These are phyloP conservation scores for Microchirus variegatus DNA, from an alignment of 2,797 vertebrate species.

Conservation along the genomic window DNA sequence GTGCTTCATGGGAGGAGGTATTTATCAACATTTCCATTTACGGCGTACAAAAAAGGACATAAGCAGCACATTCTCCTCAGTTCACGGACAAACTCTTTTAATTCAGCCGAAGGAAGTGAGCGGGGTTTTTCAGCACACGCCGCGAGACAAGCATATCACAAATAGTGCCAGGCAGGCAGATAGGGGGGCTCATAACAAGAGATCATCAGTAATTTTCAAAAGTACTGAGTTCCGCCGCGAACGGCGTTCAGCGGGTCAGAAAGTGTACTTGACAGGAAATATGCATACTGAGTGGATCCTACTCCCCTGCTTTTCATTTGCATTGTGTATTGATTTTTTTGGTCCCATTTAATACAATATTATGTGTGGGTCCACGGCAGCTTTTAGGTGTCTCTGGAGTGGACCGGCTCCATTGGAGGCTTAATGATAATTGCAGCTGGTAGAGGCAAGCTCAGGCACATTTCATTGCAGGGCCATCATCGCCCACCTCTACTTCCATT, in stretches of 20 bases:
- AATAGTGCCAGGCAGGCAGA: conserved; percentile 73
- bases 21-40: conserved; percentile 83
- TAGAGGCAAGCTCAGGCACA: conserved; percentile 81
- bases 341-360: conserved; percentile 87
- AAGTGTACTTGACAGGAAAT: conserved; percentile 90
- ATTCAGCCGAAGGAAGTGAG: conserved; percentile 73
- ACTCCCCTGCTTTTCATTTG: conserved; percentile 86
- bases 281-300: conserved; percentile 88
- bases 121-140: conserved; percentile 54
- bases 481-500: conserved; percentile 75
- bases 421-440: conserved; percentile 85
- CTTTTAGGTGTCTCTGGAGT: conserved; percentile 83
- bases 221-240: conserved; percentile 79
- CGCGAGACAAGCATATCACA: conserved; percentile 75
- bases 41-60: conserved; percentile 78
- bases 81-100: conserved; percentile 81
- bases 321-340: conserved; percentile 88
- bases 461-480: conserved; percentile 77
- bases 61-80: conserved; percentile 76
- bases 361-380: conserved; percentile 81
- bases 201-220: conserved; percentile 84
- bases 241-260: conserved; percentile 83
- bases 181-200: conserved; percentile 81
- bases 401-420: conserved; percentile 81
- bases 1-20: conserved; percentile 78